Percentiles rank a stretch among this genome's conserved stretches.
These are phyloP conservation scores for cattle (Bos taurus) DNA, from an alignment of 2,113 vertebrate genomes.

Conservation along the genomic window ARS-UCD2.0 NC_037335.1:106256501-106257000, in stretches of 20 bases:
- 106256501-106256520: not conserved
- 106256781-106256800: not conserved
- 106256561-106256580: not conserved
- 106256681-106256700: not conserved
- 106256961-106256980: not conserved
- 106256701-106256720: not conserved
- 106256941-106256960: not conserved
- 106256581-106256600: not conserved
- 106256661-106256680: not conserved
- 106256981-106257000: not conserved
- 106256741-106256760: not conserved
- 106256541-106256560: not conserved
- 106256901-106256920: not conserved
- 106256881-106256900: not conserved
- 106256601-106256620: not conserved
- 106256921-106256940: not conserved
- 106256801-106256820: not conserved
- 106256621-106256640: not conserved
- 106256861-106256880: not conserved
- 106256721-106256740: not conserved
- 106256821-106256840: not conserved
- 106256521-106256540: not conserved
- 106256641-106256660: not conserved
- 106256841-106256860: not conserved
- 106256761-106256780: not conserved